A percentile compares a stretch with the other conserved stretches of the same genome.
phyloP scores from a whole-genome alignment of 2,113 vertebrate genomes.

The Myotis yumanensis region DNA sequence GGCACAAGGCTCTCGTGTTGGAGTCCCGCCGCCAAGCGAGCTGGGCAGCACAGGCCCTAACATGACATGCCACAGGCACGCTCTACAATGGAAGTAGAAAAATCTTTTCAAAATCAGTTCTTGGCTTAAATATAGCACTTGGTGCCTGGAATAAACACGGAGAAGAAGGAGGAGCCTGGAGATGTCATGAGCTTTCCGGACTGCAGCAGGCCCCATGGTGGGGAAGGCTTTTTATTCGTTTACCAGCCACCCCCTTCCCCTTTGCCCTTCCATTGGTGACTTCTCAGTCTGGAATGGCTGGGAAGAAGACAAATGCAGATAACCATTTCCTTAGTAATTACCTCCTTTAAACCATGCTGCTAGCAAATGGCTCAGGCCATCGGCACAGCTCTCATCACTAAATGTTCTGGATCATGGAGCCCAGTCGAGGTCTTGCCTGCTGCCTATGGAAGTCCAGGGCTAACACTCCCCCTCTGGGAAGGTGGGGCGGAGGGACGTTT shows the following conservation, averaged over 20 bases:
- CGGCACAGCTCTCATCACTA: background rate
- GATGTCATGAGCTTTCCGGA: conserved; percentile 30
- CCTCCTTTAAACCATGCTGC: conserved; percentile 10
- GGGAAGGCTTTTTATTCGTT: conserved; percentile 21
- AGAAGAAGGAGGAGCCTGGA: background rate
- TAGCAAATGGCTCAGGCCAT: background rate
- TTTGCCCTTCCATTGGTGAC: background rate
- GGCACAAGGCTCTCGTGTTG: too few species aligned
- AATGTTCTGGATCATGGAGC: background rate
- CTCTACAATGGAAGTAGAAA: conserved; percentile 82
- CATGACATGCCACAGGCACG: conserved; percentile 81
- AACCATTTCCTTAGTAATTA: background rate
- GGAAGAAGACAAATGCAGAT: background rate
- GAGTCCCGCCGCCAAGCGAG: too few species aligned
- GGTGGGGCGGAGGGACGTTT: background rate
- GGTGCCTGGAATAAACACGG: conserved; percentile 75
- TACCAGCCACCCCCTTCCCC: conserved; percentile 11
- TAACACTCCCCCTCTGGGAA: background rate
- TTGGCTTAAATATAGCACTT: conserved; percentile 81
- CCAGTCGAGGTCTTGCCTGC: background rate
- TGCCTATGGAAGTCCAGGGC: background rate
- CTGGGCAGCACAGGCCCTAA: conserved; percentile 79
- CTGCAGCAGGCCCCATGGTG: conserved; percentile 49
- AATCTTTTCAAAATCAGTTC: conserved; percentile 85
- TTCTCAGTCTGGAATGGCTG: background rate